Evolutionary conservation across 2,888 invertebrate genomes (phyloP).

Genomic region (Agonopterix heracliana): DNA sequence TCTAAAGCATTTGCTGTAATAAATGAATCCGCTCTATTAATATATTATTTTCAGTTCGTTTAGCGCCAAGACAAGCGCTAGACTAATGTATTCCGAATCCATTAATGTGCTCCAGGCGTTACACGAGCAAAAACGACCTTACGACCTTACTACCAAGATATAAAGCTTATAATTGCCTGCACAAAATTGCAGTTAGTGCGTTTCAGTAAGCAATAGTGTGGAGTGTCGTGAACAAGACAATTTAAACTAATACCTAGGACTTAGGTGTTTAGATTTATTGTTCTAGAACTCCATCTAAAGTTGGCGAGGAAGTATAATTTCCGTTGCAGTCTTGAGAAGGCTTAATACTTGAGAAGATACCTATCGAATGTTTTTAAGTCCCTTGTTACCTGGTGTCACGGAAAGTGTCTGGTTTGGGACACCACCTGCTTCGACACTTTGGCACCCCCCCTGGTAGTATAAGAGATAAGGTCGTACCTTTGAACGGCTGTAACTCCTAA

Average conservation of each 20-base stretch:
- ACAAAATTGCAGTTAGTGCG: conserved; percentile 8
- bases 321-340: neutral
- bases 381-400: too few relatives aligned
- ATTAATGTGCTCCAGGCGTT: conserved; percentile 20
- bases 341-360: too few relatives aligned
- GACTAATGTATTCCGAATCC: conserved; percentile 29
- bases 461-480: too few relatives aligned
- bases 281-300: conserved; percentile 6
- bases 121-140: neutral
- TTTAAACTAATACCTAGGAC: conserved; percentile 40
- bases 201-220: conserved; percentile 5
- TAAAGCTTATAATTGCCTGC: conserved; percentile 1
- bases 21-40: conserved; percentile 21
- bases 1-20: conserved; percentile 4
- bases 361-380: neutral
- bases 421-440: too few relatives aligned
- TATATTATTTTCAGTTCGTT: conserved; percentile 31
- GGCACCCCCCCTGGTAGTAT: too few relatives aligned
- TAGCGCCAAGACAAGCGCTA: conserved; percentile 19
- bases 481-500: too few relatives aligned
- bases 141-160: neutral
- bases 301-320: conserved; percentile 8
- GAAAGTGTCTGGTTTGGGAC: too few relatives aligned
- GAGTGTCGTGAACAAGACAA: conserved; percentile 34
- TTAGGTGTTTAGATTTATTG: conserved; percentile 41